These are phyloP conservation scores for Solea solea DNA, from an alignment of 2,113 vertebrate species.

Conservation along the genomic window DNA sequence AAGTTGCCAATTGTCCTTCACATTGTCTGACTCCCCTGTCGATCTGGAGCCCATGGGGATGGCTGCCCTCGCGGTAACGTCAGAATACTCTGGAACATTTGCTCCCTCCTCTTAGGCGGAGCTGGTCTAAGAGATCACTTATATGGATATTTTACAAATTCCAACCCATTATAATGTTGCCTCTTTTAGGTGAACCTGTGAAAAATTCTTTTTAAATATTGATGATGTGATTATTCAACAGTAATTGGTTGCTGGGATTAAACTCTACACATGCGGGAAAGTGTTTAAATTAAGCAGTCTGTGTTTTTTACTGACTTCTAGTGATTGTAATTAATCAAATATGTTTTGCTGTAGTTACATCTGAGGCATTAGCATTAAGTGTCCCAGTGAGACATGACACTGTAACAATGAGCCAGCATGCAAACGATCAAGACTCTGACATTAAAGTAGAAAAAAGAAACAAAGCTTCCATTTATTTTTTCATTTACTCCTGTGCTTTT, in stretches of 20 bases:
- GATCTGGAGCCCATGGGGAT: conserved; percentile 65
- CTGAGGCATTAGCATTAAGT: too few relatives aligned
- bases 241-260: conserved; percentile 65
- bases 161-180: conserved; percentile 51
- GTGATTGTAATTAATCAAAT: conserved; percentile 26
- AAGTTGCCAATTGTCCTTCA: conserved; percentile 78
- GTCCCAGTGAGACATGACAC: not conserved
- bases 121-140: conserved; percentile 27
- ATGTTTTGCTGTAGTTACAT: not conserved
- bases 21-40: conserved; percentile 66
- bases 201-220: conserved; percentile 64
- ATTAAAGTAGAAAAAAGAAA: not conserved
- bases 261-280: conserved; percentile 36
- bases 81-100: conserved; percentile 42
- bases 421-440: not conserved
- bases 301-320: conserved; percentile 43
- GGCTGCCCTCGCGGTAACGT: conserved; percentile 58
- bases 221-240: conserved; percentile 72
- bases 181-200: conserved; percentile 40
- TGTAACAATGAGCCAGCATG: not conserved
- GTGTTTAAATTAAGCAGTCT: conserved; percentile 65
- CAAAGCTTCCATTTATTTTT: not conserved
- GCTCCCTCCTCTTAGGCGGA: conserved; percentile 38
- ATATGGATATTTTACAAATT: conserved; percentile 66
- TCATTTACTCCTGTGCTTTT: not conserved